These are phyloP conservation scores for Columba livia DNA, from an alignment of 2,113 vertebrate genomes.

Conservation along the genomic window DNA sequence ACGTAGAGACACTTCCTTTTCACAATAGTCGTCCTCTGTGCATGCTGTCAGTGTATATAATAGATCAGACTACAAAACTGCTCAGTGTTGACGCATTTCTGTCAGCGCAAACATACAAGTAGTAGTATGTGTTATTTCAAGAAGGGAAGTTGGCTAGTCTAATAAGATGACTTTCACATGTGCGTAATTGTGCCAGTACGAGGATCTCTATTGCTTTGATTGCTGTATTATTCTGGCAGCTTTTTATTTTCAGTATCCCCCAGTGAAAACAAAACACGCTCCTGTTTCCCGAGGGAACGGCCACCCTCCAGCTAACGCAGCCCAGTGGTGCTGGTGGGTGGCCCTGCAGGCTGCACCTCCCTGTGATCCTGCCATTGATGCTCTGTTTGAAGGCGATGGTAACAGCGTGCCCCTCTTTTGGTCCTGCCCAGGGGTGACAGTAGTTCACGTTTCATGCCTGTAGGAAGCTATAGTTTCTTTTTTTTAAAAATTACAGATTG, in stretches of 20 bases:
- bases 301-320: not conserved
- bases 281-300: not conserved
- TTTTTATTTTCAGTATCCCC: not conserved
- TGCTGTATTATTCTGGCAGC: not conserved
- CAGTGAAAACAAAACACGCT: not conserved
- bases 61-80: not conserved
- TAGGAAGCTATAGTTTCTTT: not conserved
- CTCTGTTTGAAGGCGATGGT: not conserved
- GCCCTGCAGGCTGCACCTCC: not conserved
- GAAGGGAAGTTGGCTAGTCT: not conserved
- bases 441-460: not conserved
- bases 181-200: not conserved
- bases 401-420: not conserved
- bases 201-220: not conserved
- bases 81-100: not conserved
- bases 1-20: not conserved
- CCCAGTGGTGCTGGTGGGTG: not conserved
- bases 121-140: not conserved
- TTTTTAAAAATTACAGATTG: not conserved
- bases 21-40: not conserved
- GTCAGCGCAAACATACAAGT: not conserved
- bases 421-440: not conserved
- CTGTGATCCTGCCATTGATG: not conserved
- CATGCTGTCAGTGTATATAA: not conserved
- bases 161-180: not conserved